phyloP scores from a whole-genome alignment of 2,797 vertebrate genomes.

The Percopsis omiscomaycus region DNA sequence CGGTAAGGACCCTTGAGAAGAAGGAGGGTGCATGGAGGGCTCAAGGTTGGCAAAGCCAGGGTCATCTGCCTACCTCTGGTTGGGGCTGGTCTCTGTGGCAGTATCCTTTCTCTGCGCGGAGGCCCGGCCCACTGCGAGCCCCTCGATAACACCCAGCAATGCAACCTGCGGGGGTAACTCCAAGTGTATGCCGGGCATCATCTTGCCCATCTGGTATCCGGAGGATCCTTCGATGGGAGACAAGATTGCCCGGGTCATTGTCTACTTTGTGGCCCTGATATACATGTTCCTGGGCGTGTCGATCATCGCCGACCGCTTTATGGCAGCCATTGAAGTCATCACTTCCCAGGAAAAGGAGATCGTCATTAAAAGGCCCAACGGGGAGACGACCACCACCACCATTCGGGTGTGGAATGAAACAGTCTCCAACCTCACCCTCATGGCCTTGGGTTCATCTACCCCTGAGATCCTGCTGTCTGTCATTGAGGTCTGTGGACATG shows the following conservation, averaged over 20 bases:
- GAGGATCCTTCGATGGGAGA: slow-evolving; percentile 98
- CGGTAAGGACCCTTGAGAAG: slow-evolving; percentile 82
- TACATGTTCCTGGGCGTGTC: slow-evolving; percentile 99
- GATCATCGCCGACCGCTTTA: slow-evolving; percentile 98
- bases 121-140: slow-evolving; percentile 83
- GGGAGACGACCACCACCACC: slow-evolving; percentile 92
- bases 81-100: slow-evolving; percentile 83
- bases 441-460: slow-evolving; percentile 96
- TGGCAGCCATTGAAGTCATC: slow-evolving; percentile 98
- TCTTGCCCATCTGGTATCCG: slow-evolving; percentile 98
- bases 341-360: slow-evolving; percentile 97
- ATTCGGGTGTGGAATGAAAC: slow-evolving; percentile 98
- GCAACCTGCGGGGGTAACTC: slow-evolving; percentile 85
- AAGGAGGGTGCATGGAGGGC: slow-evolving; percentile 94
- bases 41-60: slow-evolving; percentile 85
- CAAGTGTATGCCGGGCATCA: slow-evolving; percentile 91
- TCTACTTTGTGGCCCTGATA: slow-evolving; percentile 98
- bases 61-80: slow-evolving; percentile 91
- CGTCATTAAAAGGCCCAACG: slow-evolving; percentile 91
- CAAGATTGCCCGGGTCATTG: slow-evolving; percentile 98
- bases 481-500: slow-evolving; percentile 95
- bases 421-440: slow-evolving; percentile 96
- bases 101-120: slow-evolving; percentile 74
- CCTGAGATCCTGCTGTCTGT: slow-evolving; percentile 96
- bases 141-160: slow-evolving; percentile 80